These are phyloP conservation scores for Hedychridium roseum DNA, from an alignment of 2,888 invertebrate species.

Conservation along the genomic window DNA sequence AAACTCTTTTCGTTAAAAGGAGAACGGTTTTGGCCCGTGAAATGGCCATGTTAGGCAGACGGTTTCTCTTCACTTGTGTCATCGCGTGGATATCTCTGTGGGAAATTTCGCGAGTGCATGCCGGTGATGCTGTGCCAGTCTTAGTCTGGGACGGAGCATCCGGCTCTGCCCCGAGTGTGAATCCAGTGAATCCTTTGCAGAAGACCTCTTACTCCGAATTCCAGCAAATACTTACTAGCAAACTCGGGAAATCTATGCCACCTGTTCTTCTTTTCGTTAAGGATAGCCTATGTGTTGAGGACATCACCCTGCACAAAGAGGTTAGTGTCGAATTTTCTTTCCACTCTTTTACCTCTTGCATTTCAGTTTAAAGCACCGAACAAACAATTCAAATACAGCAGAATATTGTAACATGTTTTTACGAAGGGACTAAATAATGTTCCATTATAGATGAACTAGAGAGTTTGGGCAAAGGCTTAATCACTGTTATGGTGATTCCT, in stretches of 20 bases:
- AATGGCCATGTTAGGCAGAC: slow-evolving; percentile 24
- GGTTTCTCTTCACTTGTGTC: slow-evolving; percentile 19
- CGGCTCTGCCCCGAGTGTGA: slow-evolving; percentile 13
- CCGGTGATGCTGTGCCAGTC: slow-evolving; percentile 67
- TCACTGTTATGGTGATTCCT: too few relatives aligned
- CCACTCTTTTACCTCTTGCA: too few relatives aligned
- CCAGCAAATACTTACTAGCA: slow-evolving; percentile 57
- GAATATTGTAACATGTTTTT: too few relatives aligned
- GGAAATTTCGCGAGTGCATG: slow-evolving; percentile 22
- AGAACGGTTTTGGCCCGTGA: slow-evolving; percentile 21
- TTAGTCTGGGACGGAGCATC: slow-evolving; percentile 68
- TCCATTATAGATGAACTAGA: too few relatives aligned
- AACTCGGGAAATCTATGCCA: slow-evolving; percentile 57
- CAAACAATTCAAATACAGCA: too few relatives aligned
- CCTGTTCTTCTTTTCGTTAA: slow-evolving; percentile 67
- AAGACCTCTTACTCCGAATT: slow-evolving; percentile 61
- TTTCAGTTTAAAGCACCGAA: too few relatives aligned
- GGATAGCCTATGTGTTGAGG: slow-evolving; percentile 69
- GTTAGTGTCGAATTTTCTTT: too few relatives aligned
- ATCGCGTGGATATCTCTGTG: slow-evolving; percentile 26
- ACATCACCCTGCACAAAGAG: slow-evolving; percentile 66
- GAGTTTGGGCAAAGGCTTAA: too few relatives aligned
- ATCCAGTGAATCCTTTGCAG: slow-evolving; percentile 48
- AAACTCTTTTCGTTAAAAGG: slow-evolving; percentile 15
- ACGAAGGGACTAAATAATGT: too few relatives aligned